Evolutionary conservation across 2,797 vertebrate species (phyloP).

Genomic region (Pagetopsis macropterus): DNA sequence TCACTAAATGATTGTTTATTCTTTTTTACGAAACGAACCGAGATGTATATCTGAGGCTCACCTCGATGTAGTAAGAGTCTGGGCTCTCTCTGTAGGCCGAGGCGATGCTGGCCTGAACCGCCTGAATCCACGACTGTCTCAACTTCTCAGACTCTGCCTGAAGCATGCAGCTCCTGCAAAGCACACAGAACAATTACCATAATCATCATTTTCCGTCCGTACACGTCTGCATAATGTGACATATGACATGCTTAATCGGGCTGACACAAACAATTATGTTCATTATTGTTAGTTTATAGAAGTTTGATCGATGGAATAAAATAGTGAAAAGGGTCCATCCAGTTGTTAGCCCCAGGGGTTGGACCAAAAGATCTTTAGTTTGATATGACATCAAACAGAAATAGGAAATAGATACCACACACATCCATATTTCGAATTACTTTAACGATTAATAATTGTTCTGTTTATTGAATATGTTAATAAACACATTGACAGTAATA

Average conservation of each 20-base stretch:
- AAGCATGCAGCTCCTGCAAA: slow-evolving; percentile 95
- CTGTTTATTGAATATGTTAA: too few species aligned
- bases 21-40: too few species aligned
- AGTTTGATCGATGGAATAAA: too few species aligned
- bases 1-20: too few species aligned
- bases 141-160: slow-evolving; percentile 98
- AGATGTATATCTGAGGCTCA: slow-evolving; percentile 47
- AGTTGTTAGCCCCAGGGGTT: too few species aligned
- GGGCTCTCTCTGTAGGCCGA: slow-evolving; percentile 96
- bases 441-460: too few species aligned
- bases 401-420: too few species aligned
- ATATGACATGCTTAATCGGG: background rate
- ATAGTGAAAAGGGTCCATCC: too few species aligned
- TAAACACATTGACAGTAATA: too few species aligned
- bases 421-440: too few species aligned
- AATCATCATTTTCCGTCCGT: background rate
- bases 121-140: slow-evolving; percentile 94
- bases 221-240: background rate
- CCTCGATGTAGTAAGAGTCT: slow-evolving; percentile 92
- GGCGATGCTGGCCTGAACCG: slow-evolving; percentile 97
- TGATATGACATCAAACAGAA: background rate
- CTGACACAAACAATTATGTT: background rate
- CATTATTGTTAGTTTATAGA: too few species aligned
- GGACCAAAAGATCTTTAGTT: too few species aligned
- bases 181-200: background rate